phyloP scores from a whole-genome alignment of 1,140 invertebrate species.

The Temnothorax curvispinosus region DNA sequence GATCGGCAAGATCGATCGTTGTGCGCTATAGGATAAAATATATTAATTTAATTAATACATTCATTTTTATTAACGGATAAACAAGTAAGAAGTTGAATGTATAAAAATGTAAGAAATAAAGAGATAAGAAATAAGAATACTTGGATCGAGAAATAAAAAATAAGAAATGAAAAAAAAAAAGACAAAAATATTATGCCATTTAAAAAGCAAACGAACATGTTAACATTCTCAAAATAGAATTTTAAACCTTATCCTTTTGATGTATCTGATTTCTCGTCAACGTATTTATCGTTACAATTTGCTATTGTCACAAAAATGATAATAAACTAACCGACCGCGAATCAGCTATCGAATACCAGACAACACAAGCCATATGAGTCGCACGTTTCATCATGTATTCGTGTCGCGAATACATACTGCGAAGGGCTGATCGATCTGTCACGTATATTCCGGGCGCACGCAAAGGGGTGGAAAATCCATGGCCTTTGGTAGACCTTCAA shows the following conservation, averaged over 20 bases:
- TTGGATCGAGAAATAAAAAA: neutral
- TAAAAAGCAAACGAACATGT: neutral
- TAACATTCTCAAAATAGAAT: neutral
- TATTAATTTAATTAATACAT: neutral
- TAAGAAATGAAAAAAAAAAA: conserved; percentile 15
- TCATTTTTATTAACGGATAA: neutral
- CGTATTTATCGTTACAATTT: neutral
- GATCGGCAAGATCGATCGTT: neutral
- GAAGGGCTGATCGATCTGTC: conserved; percentile 47
- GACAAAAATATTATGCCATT: neutral
- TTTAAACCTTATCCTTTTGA: neutral
- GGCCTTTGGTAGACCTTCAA: conserved; percentile 31
- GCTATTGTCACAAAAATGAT: neutral
- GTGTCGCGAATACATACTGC: conserved; percentile 57
- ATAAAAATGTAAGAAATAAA: neutral
- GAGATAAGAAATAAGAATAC: neutral
- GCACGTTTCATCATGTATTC: conserved; percentile 43
- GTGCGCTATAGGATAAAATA: neutral
- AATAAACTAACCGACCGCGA: neutral
- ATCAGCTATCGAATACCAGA: neutral
- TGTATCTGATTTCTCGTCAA: neutral
- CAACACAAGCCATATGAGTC: neutral
- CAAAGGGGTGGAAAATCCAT: conserved; percentile 40
- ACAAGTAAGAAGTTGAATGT: neutral
- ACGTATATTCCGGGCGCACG: conserved; percentile 46